phyloP scores from a whole-genome alignment of 2,113 vertebrate genomes.

The Centropus unirufus region DNA sequence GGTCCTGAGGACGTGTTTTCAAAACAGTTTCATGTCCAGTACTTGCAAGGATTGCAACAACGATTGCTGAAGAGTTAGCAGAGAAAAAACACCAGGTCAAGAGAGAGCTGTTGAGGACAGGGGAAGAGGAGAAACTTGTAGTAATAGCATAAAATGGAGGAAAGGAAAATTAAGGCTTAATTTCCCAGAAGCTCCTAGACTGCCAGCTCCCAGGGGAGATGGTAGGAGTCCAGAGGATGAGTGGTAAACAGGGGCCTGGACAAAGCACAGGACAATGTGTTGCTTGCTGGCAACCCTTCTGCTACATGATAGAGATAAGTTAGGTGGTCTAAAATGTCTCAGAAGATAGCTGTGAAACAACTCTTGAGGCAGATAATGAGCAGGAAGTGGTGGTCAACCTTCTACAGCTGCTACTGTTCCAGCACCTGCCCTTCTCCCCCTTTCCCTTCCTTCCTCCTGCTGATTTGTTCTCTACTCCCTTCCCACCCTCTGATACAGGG shows the following conservation, averaged over 20 bases:
- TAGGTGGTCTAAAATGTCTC: neutral
- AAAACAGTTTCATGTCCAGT: neutral
- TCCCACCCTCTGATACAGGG: neutral
- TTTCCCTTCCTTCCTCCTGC: neutral
- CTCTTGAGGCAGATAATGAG: neutral
- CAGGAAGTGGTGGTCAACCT: neutral
- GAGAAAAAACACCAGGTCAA: neutral
- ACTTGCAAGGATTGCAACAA: neutral
- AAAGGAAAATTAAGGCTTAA: neutral
- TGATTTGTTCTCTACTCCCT: neutral
- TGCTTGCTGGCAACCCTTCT: neutral
- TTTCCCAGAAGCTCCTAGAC: neutral
- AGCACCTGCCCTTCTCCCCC: neutral
- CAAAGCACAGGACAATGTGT: neutral
- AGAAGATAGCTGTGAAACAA: neutral
- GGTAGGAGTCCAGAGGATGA: neutral
- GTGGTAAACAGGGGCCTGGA: neutral
- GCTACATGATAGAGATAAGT: neutral
- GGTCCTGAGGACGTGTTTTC: neutral
- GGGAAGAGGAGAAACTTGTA: neutral
- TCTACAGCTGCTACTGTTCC: neutral
- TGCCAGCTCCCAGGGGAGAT: neutral
- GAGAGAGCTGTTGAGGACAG: neutral
- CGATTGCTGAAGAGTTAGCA: neutral
- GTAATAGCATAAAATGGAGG: neutral